A percentile compares a stretch with the other conserved stretches of the same genome.
phyloP scores from a whole-genome alignment of 2,888 invertebrate species.

The Argyresthia albistria region DNA sequence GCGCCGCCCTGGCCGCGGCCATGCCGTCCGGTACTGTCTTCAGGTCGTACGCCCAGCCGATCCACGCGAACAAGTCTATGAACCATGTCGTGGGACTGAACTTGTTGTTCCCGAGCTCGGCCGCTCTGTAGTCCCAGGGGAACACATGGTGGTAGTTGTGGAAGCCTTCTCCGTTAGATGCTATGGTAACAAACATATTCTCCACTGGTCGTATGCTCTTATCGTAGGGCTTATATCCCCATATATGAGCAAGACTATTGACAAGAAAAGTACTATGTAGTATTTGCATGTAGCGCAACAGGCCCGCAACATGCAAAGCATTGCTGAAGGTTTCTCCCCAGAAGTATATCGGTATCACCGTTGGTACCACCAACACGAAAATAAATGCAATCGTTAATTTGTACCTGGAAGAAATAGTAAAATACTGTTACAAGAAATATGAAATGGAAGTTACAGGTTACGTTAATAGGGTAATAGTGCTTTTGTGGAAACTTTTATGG shows the following conservation, averaged over 20 bases:
- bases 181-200: constrained; percentile 18
- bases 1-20: constrained; percentile 15
- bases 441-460: no score
- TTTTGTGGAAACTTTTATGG: no score
- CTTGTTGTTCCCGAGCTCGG: constrained; percentile 23
- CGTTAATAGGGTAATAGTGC: no score
- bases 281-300: constrained; percentile 67
- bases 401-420: constrained; percentile 41
- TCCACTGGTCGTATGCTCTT: constrained; percentile 26
- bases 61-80: constrained; percentile 31
- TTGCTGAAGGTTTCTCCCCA: constrained; percentile 70
- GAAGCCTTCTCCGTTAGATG: constrained; percentile 72
- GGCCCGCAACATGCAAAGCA: constrained; percentile 42
- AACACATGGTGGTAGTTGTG: constrained; percentile 83
- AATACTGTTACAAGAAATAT: no score
- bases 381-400: constrained; percentile 74
- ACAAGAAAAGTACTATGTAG: constrained; percentile 77
- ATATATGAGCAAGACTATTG: constrained; percentile 76
- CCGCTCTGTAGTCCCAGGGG: constrained; percentile 81
- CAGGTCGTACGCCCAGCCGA: constrained; percentile 43
- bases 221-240: constrained; percentile 58
- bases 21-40: constrained; percentile 23
- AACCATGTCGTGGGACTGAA: constrained; percentile 25
- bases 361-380: constrained; percentile 65
- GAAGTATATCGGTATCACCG: constrained; percentile 66